Base-by-base conservation (phyloP, 2,113 vertebrate genomes). In the Sorex fumeus region DNA sequence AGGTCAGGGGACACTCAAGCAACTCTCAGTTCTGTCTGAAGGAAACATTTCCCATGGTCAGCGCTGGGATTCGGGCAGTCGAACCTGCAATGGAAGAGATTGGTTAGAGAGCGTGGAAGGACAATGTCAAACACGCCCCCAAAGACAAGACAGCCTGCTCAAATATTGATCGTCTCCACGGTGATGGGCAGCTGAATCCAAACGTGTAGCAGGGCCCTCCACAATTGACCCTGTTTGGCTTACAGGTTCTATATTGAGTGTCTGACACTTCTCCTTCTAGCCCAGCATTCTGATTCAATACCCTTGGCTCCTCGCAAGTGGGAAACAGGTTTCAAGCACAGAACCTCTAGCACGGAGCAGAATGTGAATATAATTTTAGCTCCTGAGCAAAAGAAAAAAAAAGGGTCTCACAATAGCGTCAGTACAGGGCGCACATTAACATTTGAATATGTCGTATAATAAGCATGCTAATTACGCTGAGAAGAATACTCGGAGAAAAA, bases 301-400 rank as follows among this genome's bases (percentile, higher is more conserved):
- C 85, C 76, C 72, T 77, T 78, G 93, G 86, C 88, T 96, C 76
- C 36, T 84, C 85, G 53, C 72, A 45, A 45, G 88, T 90, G 72
- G 84, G 67, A 94, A 95, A 96, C 91, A 95, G 72, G 93, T 87
- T 96, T 95, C 84, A 77, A 85, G 95, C 90, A 90, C 85, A 74
- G 95, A 94, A 91, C 94, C 86, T 91, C 86, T 81, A 96, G 83
- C 93, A 91, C 88, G 84, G 92, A 88, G 83, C 90, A 96, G 90
- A 94, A 95, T 88, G 86, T 85, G 94, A 94, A 91, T 86, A 84
- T 94, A 96, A 95, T 96, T 96, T 97, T 97, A 97, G 95, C 94
- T 96, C 91, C 85, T 88, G 80, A 95, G 85, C 87, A 95, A 96
- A 96, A 96, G 45, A 75, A 40, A 40, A 13, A 19, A 53, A 27